phyloP scores from a whole-genome alignment of 2,797 vertebrate genomes.

The Catharus ustulatus region DNA sequence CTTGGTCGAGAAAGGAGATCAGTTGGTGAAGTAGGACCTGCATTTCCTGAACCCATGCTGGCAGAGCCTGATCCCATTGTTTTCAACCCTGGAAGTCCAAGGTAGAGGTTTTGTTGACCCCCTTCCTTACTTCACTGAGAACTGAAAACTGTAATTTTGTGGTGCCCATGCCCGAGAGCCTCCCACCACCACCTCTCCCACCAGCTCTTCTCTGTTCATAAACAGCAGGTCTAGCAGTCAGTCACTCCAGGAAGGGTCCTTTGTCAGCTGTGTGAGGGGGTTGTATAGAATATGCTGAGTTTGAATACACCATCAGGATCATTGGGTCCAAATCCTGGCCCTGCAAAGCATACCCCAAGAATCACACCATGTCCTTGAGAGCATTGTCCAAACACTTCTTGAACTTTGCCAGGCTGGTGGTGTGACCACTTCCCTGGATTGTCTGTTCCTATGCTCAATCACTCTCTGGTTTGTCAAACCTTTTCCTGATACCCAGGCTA shows the following conservation, averaged over 20 bases:
- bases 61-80: neutral
- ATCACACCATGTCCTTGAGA: neutral
- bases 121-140: fast-evolving
- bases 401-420: neutral
- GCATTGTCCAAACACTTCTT: neutral
- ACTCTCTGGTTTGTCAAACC: neutral
- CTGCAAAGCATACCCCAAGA: neutral
- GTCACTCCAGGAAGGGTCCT: neutral
- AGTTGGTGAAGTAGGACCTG: neutral
- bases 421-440: neutral
- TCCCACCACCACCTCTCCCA: neutral
- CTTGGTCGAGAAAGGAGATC: neutral
- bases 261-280: neutral
- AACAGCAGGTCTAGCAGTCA: neutral
- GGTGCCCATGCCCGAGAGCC: neutral
- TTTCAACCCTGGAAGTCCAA: neutral
- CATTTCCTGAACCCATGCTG: neutral
- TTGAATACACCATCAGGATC: neutral
- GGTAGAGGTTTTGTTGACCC: neutral
- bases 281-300: neutral
- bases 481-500: neutral
- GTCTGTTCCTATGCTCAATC: neutral
- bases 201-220: neutral
- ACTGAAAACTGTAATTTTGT: neutral
- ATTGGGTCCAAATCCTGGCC: neutral